phyloP scores from a whole-genome alignment of 2,888 invertebrate genomes.

The Cantharis lateralis region DNA sequence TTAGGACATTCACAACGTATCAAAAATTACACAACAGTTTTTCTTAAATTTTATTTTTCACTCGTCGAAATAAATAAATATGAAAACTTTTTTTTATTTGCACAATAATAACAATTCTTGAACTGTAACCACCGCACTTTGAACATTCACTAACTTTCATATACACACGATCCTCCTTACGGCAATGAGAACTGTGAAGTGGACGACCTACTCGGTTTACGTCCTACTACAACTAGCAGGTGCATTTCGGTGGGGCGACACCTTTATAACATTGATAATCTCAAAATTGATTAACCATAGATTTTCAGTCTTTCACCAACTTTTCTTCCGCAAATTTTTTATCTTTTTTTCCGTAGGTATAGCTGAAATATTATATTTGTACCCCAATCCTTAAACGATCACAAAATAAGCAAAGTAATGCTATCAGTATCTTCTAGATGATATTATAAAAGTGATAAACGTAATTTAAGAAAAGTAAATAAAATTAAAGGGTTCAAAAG shows the following conservation, averaged over 20 bases:
- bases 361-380: not conserved
- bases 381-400: not conserved
- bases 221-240: constrained; percentile 35
- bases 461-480: not conserved
- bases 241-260: constrained; percentile 36
- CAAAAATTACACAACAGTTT: not conserved
- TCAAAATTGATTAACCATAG: not conserved
- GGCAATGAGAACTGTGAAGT: constrained; percentile 28
- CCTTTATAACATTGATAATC: constrained; percentile 24
- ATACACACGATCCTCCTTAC: constrained; percentile 26
- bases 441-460: not conserved
- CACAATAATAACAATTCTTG: not conserved
- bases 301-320: not conserved
- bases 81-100: not conserved
- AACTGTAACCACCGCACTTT: constrained; percentile 2
- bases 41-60: not conserved
- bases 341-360: no score
- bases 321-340: no score
- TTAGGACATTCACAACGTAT: not conserved
- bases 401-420: not conserved
- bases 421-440: not conserved
- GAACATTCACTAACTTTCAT: not conserved
- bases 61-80: not conserved
- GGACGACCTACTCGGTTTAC: constrained; percentile 35
- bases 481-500: not conserved